Conservation (phyloP, 2,113 vertebrate genomes). For the Ondatra zibethicus region DNA sequence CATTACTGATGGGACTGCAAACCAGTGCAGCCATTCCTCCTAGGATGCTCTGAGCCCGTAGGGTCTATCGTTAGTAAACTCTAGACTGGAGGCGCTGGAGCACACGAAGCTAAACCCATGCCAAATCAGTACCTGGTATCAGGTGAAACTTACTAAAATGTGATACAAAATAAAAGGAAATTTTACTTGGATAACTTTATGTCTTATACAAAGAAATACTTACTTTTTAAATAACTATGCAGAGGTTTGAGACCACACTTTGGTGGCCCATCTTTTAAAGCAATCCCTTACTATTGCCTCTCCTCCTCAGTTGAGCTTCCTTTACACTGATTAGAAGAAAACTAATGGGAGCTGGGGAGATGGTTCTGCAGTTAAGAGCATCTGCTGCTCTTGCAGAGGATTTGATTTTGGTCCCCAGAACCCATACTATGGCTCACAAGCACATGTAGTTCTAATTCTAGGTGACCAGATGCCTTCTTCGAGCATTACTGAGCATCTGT, state of each 20-base stretch:
- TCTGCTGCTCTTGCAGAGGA: background rate
- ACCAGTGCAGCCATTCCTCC: background rate
- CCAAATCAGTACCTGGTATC: background rate
- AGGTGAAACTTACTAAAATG: conserved; percentile 8
- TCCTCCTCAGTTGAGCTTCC: background rate
- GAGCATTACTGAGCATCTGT: background rate
- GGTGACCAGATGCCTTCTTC: background rate
- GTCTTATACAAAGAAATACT: background rate
- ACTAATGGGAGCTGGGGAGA: too few relatives aligned
- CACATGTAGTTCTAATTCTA: background rate
- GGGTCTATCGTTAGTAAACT: background rate
- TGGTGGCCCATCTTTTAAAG: background rate
- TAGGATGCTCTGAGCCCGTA: background rate
- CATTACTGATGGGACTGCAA: background rate
- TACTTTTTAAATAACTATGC: background rate
- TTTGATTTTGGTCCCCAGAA: background rate
- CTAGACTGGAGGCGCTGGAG: background rate
- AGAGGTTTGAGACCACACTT: background rate
- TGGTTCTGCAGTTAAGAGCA: background rate
- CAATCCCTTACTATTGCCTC: background rate
- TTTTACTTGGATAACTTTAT: conserved; percentile 26
- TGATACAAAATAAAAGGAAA: conserved; percentile 26
- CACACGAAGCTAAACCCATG: background rate
- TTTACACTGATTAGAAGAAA: conserved; percentile 6
- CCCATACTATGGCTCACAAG: background rate